phyloP scores from a whole-genome alignment of 2,888 invertebrate species.

The Drosophila nr. fundita region DNA sequence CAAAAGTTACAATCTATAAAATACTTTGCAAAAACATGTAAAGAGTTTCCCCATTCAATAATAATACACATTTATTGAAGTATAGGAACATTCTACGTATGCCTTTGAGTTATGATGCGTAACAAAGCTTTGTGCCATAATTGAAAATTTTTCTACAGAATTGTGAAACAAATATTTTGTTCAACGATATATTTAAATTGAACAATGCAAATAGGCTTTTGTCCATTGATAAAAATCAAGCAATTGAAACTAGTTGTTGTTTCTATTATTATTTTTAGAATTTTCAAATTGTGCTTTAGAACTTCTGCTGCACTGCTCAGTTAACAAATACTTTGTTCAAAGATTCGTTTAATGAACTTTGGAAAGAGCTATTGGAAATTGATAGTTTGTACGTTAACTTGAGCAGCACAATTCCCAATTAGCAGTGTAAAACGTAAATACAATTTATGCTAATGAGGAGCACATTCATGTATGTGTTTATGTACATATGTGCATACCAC shows the following conservation, averaged over 20 bases:
- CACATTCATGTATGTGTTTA: not conserved
- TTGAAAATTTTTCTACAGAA: not conserved
- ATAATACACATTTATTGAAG: not conserved
- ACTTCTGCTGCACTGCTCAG: not conserved
- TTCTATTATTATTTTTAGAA: not conserved
- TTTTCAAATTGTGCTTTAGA: not conserved
- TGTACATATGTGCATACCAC: not conserved
- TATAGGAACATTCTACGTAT: not conserved
- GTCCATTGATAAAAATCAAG: not conserved
- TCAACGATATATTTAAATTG: not conserved
- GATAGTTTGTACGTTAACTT: not conserved
- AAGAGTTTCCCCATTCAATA: not conserved
- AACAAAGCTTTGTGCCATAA: not conserved
- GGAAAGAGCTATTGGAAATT: not conserved
- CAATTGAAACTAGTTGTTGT: not conserved
- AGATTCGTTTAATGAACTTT: not conserved
- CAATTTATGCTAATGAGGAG: conserved; percentile 7
- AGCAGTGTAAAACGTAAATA: not conserved
- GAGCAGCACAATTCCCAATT: not conserved
- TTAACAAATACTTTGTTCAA: not conserved
- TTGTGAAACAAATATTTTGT: not conserved
- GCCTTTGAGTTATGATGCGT: not conserved
- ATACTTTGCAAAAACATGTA: not conserved
- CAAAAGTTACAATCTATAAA: not conserved
- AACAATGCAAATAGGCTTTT: not conserved